A percentile compares a stretch with the other conserved stretches of the same genome.
Evolutionary conservation across 2,113 vertebrate genomes (phyloP).

Genomic region (Jaculus jaculus): DNA sequence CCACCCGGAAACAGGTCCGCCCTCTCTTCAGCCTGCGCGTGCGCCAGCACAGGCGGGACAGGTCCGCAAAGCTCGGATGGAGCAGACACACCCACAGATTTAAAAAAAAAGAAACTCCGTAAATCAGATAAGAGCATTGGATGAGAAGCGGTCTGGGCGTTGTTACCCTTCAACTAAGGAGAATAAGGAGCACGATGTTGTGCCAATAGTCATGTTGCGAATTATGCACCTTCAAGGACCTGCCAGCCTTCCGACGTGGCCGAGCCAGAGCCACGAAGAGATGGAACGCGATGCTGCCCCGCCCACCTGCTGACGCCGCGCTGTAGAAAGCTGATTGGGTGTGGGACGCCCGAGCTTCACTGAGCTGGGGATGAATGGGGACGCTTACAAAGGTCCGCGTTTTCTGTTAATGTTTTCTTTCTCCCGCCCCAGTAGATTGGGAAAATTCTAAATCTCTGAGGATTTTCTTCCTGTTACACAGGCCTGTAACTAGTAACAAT

Average conservation of each 20-base stretch:
- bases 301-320: background rate
- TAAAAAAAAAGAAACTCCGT: fast-evolving
- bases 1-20: background rate
- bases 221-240: constrained; percentile 65
- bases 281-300: fast-evolving
- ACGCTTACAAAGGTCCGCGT: fast-evolving
- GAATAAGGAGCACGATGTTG: fast-evolving
- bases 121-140: fast-evolving
- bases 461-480: background rate
- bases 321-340: constrained; percentile 46
- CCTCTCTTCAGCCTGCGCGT: background rate
- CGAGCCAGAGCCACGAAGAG: fast-evolving
- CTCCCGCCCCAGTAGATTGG: background rate
- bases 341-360: background rate
- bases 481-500: background rate
- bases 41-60: fast-evolving
- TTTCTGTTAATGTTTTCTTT: background rate
- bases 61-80: constrained; percentile 29
- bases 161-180: fast-evolving
- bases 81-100: fast-evolving
- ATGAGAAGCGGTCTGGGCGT: fast-evolving
- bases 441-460: background rate
- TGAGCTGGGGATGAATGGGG: constrained; percentile 14
- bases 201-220: fast-evolving
- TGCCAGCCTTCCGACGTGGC: constrained; percentile 81